phyloP scores from a whole-genome alignment of 2,797 vertebrate genomes.

The Nyctalus aviator region DNA sequence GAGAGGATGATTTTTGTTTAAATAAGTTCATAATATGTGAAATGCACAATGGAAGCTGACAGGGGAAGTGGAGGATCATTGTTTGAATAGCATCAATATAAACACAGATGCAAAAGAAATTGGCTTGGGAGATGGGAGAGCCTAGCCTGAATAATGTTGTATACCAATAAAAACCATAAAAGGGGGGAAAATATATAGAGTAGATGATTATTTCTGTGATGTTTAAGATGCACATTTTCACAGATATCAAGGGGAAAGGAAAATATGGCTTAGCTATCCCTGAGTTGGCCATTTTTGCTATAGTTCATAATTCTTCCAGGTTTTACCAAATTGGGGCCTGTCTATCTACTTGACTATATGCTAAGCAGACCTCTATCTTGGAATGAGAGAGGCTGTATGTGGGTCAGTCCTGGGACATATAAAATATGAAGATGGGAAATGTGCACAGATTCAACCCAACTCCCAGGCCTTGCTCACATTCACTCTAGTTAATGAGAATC shows the following conservation, averaged over 20 bases:
- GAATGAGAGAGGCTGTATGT: background rate
- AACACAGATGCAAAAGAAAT: constrained; percentile 77
- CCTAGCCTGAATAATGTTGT: constrained; percentile 44
- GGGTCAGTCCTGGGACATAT: constrained; percentile 53
- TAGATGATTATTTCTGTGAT: constrained; percentile 52
- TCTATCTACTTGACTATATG: constrained; percentile 32
- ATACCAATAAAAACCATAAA: constrained; percentile 72
- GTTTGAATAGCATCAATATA: constrained; percentile 80
- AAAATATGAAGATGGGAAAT: background rate
- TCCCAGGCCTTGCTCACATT: background rate
- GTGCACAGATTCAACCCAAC: background rate
- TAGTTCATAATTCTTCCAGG: constrained; percentile 67
- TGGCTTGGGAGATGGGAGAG: constrained; percentile 71
- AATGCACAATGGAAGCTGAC: constrained; percentile 68
- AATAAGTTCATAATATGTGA: constrained; percentile 68
- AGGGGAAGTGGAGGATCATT: constrained; percentile 77
- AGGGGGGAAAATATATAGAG: constrained; percentile 41
- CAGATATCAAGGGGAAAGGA: constrained; percentile 59
- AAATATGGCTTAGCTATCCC: constrained; percentile 53
- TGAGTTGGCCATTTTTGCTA: constrained; percentile 63
- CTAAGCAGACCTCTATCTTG: background rate
- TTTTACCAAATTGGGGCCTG: constrained; percentile 16
- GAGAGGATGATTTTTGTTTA: constrained; percentile 77
- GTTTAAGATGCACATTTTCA: constrained; percentile 43
- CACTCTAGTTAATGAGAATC: background rate